Percentiles rank a stretch among this genome's conserved stretches.
These are phyloP conservation scores for Limnephilus marmoratus DNA, from an alignment of 2,888 invertebrate species.

Conservation along the genomic window DNA sequence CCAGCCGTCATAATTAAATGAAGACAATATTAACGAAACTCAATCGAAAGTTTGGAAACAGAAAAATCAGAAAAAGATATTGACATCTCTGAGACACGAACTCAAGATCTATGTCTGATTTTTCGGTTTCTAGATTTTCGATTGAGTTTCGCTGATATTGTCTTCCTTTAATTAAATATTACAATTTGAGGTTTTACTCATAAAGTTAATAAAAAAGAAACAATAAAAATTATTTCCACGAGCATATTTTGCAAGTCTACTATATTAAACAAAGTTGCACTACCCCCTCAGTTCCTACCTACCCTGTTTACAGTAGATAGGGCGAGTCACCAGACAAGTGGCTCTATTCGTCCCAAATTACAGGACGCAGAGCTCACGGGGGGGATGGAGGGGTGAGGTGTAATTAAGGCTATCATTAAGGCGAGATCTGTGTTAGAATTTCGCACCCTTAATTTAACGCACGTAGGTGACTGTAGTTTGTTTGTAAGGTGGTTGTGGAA, in stretches of 20 bases:
- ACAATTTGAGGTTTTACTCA: too few species aligned
- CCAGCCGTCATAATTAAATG: too few species aligned
- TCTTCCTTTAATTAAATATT: too few species aligned
- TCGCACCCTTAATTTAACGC: neutral
- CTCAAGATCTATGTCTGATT: too few species aligned
- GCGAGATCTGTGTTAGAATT: neutral
- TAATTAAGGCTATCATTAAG: slow-evolving; percentile 37
- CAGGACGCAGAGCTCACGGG: neutral
- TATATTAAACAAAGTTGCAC: neutral
- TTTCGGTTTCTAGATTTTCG: too few species aligned
- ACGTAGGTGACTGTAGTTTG: neutral
- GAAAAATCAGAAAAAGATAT: too few species aligned
- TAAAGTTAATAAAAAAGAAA: too few species aligned
- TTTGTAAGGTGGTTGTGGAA: neutral
- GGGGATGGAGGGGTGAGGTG: neutral
- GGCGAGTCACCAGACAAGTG: slow-evolving; percentile 5
- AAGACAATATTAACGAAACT: too few species aligned
- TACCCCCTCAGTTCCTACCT: neutral
- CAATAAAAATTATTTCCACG: too few species aligned
- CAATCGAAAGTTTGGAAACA: too few species aligned
- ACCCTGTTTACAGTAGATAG: neutral
- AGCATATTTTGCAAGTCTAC: neutral
- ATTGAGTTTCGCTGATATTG: too few species aligned
- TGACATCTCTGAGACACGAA: too few species aligned
- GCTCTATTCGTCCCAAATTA: slow-evolving; percentile 33